Percentiles rank a stretch among this genome's conserved stretches.
Evolutionary conservation across 2,888 invertebrate genomes (phyloP).

Genomic region (Eudemis profundana): DNA sequence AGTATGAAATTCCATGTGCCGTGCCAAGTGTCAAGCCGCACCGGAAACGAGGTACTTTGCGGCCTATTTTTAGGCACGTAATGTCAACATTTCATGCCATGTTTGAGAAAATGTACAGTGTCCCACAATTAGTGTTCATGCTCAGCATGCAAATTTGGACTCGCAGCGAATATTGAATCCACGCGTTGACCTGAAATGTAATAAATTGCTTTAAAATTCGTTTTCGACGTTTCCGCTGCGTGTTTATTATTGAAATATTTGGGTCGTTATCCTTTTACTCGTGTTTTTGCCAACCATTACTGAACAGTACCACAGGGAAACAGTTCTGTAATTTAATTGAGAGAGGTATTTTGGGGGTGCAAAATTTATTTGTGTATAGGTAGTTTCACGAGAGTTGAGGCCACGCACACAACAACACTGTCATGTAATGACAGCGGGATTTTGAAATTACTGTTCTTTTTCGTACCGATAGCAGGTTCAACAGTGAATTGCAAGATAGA

Average conservation of each 20-base stretch:
- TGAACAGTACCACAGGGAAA: conserved; percentile 19
- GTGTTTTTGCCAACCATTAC: conserved; percentile 18
- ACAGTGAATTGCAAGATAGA: too few species aligned
- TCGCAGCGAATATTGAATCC: conserved; percentile 32
- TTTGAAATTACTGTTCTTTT: too few species aligned
- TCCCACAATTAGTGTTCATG: conserved; percentile 14
- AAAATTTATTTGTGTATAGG: background rate
- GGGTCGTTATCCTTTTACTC: conserved; percentile 15
- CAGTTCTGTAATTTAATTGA: background rate
- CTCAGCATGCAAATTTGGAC: conserved; percentile 14
- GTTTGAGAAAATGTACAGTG: too few species aligned
- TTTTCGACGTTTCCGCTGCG: conserved; percentile 17
- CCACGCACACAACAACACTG: too few species aligned
- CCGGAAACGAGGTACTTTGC: too few species aligned
- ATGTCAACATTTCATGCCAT: too few species aligned
- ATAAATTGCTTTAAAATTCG: conserved; percentile 32
- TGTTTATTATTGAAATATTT: conserved; percentile 33
- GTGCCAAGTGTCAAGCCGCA: too few species aligned
- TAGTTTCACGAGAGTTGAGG: too few species aligned
- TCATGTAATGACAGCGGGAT: too few species aligned
- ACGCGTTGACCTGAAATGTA: conserved; percentile 17
- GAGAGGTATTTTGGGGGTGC: conserved; percentile 1
- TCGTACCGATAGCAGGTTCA: too few species aligned
- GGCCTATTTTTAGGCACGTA: too few species aligned
- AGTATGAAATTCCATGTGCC: too few species aligned